Conservation (phyloP, 2,113 vertebrate species). For the Dasyornis broadbenti region DNA sequence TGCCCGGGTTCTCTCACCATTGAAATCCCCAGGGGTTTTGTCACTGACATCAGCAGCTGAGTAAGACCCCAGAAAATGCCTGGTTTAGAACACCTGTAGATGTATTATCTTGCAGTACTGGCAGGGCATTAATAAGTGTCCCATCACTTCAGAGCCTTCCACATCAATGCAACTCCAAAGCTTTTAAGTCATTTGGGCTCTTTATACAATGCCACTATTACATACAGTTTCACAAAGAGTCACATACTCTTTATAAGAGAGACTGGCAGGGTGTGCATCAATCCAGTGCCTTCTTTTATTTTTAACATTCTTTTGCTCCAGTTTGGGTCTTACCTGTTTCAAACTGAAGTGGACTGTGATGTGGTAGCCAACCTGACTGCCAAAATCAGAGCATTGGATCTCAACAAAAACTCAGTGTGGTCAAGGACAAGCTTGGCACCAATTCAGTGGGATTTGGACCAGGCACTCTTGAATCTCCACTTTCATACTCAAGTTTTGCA, state of each 20-base stretch:
- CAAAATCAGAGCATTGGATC: background rate
- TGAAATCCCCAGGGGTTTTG: background rate
- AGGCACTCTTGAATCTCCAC: background rate
- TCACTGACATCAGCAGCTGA: background rate
- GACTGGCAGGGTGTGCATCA: background rate
- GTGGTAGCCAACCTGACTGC: background rate
- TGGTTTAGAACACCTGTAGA: background rate
- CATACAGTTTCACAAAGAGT: background rate
- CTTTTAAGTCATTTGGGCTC: background rate
- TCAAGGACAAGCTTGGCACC: background rate
- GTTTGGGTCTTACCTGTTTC: background rate
- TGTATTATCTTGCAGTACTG: background rate
- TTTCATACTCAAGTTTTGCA: background rate
- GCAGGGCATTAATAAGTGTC: background rate
- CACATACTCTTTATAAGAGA: background rate
- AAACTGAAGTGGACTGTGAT: background rate
- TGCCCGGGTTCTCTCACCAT: background rate
- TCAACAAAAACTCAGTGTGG: background rate
- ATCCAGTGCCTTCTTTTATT: background rate
- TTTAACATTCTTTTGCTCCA: background rate
- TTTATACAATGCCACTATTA: background rate
- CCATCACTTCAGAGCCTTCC: background rate
- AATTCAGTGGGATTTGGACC: background rate
- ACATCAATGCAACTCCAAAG: background rate
- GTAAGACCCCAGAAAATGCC: background rate